phyloP scores from a whole-genome alignment of 2,113 vertebrate species.

The Oenanthe melanoleuca region DNA sequence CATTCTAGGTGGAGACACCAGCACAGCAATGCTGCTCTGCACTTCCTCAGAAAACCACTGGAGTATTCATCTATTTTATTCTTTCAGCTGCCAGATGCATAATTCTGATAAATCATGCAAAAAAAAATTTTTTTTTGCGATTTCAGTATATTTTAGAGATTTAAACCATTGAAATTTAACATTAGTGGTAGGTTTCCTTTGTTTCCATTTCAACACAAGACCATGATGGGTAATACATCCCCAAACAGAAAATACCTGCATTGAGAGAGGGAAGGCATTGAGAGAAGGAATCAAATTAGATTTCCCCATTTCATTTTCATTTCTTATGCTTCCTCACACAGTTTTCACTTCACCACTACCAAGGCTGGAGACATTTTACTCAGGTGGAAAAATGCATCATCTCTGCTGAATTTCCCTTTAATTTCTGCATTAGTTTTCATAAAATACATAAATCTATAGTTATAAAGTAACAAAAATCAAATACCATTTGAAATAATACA shows the following conservation, averaged over 20 bases:
- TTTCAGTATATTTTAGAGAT: slow-evolving; percentile 49
- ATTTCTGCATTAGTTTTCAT: not conserved
- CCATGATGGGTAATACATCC: not conserved
- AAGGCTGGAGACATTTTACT: not conserved
- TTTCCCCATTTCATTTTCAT: slow-evolving; percentile 21
- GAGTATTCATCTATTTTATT: slow-evolving; percentile 37
- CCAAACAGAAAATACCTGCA: not conserved
- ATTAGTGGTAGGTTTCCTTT: slow-evolving; percentile 7
- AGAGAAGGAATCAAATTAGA: not conserved
- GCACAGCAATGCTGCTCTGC: not conserved
- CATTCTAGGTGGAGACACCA: slow-evolving; percentile 17
- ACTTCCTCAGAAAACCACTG: slow-evolving; percentile 42
- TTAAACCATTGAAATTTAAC: slow-evolving; percentile 13
- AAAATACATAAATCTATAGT: not conserved
- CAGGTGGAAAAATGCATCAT: not conserved
- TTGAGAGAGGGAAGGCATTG: not conserved
- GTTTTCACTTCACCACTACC: not conserved
- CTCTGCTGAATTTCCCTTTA: not conserved
- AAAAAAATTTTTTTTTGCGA: not conserved
- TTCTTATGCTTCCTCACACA: not conserved
- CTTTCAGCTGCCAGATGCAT: slow-evolving; percentile 42
- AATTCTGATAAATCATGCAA: slow-evolving; percentile 48
- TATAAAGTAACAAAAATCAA: not conserved
- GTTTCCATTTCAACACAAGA: slow-evolving; percentile 25
- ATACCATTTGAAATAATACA: slow-evolving; percentile 2